Conservation (phyloP, 2,888 invertebrate genomes). For the Drosophila macrothrix region DNA sequence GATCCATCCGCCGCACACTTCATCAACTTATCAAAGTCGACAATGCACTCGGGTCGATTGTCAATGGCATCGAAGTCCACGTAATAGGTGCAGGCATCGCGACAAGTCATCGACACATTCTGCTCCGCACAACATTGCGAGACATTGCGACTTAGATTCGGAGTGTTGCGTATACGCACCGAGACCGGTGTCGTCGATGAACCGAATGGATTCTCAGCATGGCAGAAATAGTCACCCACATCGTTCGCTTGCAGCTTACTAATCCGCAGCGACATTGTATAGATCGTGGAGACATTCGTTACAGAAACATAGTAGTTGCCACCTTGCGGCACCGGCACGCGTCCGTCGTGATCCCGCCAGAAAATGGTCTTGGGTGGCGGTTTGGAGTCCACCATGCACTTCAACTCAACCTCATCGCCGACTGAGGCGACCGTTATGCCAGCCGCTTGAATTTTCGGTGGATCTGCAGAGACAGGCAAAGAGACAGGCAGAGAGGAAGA, state of each 20-base stretch:
- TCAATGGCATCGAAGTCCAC: constrained; percentile 93
- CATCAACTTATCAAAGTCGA: constrained; percentile 94
- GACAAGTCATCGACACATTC: constrained; percentile 92
- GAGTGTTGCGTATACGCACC: constrained; percentile 88
- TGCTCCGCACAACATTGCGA: constrained; percentile 92
- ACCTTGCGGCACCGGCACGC: constrained; percentile 91
- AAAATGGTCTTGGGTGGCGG: constrained; percentile 93
- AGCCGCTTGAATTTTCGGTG: constrained; percentile 91
- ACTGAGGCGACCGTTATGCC: constrained; percentile 91
- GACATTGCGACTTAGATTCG: constrained; percentile 88
- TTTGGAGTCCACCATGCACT: constrained; percentile 91
- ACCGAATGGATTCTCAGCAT: constrained; percentile 93
- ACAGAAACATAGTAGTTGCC: constrained; percentile 90
- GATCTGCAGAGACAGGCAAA: constrained; percentile 86
- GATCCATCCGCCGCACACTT: constrained; percentile 93
- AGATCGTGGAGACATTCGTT: constrained; percentile 88
- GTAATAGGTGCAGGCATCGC: constrained; percentile 93
- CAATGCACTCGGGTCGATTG: constrained; percentile 92
- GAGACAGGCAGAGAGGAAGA: too few relatives aligned
- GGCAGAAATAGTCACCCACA: constrained; percentile 93
- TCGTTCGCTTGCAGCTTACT: constrained; percentile 89
- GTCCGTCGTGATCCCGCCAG: constrained; percentile 91
- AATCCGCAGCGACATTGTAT: constrained; percentile 91
- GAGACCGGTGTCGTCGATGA: constrained; percentile 90
- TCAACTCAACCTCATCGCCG: constrained; percentile 91